A percentile compares a stretch with the other conserved stretches of the same genome.
Evolutionary conservation across 2,113 vertebrate species (phyloP).

Genomic region (Picathartes gymnocephalus): DNA sequence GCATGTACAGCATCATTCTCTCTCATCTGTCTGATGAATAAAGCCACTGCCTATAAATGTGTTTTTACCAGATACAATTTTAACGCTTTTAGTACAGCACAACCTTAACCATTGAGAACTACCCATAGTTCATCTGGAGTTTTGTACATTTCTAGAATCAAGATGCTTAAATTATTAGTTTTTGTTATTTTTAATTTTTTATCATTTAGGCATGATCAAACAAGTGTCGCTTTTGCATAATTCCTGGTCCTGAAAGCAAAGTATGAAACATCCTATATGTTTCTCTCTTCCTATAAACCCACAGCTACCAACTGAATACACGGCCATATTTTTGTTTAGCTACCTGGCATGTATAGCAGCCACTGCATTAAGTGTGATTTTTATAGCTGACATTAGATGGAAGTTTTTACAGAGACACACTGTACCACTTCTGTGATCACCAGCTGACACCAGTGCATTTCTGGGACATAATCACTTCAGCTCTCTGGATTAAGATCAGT

Average conservation of each 20-base stretch:
- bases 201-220: not conserved
- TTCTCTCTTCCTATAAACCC: not conserved
- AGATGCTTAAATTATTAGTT: not conserved
- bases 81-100: not conserved
- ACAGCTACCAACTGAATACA: not conserved
- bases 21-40: not conserved
- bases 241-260: not conserved
- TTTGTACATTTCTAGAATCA: not conserved
- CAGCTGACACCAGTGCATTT: slow-evolving; percentile 49
- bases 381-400: not conserved
- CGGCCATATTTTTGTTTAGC: not conserved
- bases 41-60: not conserved
- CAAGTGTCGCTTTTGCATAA: not conserved
- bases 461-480: slow-evolving; percentile 62
- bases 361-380: not conserved
- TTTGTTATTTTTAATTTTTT: not conserved
- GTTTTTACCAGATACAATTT: not conserved
- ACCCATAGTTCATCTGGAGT: not conserved
- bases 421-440: slow-evolving; percentile 21
- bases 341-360: not conserved
- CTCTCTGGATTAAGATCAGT: slow-evolving; percentile 73
- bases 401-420: slow-evolving; percentile 28
- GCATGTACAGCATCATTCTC: not conserved
- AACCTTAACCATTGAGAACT: not conserved
- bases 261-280: not conserved